Conservation (phyloP, 2,888 invertebrate species). For the Ophion slaviceki region DNA sequence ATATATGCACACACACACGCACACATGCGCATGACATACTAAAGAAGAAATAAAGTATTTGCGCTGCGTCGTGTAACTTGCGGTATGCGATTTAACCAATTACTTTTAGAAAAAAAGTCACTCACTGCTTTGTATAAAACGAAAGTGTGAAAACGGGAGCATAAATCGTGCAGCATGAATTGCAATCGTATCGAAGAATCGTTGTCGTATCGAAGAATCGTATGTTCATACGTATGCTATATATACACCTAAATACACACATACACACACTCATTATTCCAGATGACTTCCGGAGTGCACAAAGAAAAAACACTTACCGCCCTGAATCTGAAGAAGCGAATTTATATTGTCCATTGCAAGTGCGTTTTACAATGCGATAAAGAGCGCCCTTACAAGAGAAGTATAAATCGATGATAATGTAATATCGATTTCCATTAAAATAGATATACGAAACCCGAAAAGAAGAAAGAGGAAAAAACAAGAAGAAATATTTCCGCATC, state of each 20-base stretch:
- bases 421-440: conserved; percentile 47
- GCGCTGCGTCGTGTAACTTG: conserved; percentile 20
- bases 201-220: conserved; percentile 3
- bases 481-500: conserved; percentile 51
- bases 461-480: neutral
- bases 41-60: conserved; percentile 1
- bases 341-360: conserved; percentile 49
- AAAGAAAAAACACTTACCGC: conserved; percentile 8
- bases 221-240: neutral
- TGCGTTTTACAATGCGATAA: conserved; percentile 40
- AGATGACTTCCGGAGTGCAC: conserved; percentile 22
- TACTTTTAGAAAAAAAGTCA: conserved; percentile 2
- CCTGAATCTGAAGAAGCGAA: conserved; percentile 45
- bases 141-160: neutral
- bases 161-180: conserved; percentile 3
- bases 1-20: too few relatives aligned
- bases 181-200: conserved; percentile 11
- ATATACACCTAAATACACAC: neutral
- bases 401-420: conserved; percentile 18
- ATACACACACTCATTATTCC: conserved; percentile 1
- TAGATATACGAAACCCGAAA: conserved; percentile 21
- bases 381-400: conserved; percentile 14
- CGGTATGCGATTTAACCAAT: conserved; percentile 41
- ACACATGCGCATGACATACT: neutral
- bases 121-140: conserved; percentile 32